A percentile compares a stretch with the other conserved stretches of the same genome.
Evolutionary conservation across 1,140 invertebrate genomes (phyloP).

Genomic region (Coptotermes formosanus): DNA sequence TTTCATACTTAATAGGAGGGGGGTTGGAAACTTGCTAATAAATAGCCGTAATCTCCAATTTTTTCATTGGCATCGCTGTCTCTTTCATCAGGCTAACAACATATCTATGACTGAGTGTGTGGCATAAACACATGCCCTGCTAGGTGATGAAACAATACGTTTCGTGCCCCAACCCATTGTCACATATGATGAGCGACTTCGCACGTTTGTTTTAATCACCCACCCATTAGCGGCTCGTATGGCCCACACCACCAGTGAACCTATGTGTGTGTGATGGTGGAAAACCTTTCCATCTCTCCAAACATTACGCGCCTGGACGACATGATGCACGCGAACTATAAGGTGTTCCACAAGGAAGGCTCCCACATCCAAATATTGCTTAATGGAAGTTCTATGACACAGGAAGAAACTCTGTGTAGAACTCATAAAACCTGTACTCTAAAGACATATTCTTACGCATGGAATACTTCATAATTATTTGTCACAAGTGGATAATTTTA

Average conservation of each 20-base stretch:
- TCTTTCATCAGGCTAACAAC: neutral
- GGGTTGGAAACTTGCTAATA: neutral
- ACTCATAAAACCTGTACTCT: too few relatives aligned
- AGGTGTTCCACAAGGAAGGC: neutral
- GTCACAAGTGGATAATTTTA: too few relatives aligned
- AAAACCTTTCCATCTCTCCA: slow-evolving; percentile 11
- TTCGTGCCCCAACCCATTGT: neutral
- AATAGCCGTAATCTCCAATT: neutral
- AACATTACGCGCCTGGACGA: neutral
- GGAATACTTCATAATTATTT: too few relatives aligned
- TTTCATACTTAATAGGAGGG: neutral
- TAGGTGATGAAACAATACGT: slow-evolving; percentile 16
- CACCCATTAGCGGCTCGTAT: neutral
- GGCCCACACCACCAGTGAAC: neutral
- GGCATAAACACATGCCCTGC: slow-evolving; percentile 8
- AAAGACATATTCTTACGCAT: too few relatives aligned
- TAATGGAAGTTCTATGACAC: too few relatives aligned
- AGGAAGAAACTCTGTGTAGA: too few relatives aligned
- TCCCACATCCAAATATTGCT: neutral
- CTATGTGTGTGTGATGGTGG: slow-evolving; percentile 1
- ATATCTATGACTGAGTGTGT: slow-evolving; percentile 7
- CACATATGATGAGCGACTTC: slow-evolving; percentile 11
- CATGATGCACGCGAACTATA: neutral
- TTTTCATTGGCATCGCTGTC: neutral
- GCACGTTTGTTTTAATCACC: slow-evolving; percentile 18